Conservation (phyloP, 2,797 vertebrate genomes). For the Epinephelus malabaricus region DNA sequence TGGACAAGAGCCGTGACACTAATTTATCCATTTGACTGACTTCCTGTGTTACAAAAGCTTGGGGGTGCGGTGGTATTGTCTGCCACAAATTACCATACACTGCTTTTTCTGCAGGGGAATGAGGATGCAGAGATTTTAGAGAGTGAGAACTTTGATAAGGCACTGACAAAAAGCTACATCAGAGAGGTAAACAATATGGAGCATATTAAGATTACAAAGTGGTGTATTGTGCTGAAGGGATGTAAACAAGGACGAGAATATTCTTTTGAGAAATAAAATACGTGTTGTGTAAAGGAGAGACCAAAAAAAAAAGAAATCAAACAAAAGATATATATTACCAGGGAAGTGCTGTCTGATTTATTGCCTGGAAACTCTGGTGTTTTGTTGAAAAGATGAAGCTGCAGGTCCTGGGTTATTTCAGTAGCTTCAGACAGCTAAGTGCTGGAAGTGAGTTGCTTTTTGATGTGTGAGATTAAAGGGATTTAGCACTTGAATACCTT, state of each 20-base stretch:
- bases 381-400: conserved; percentile 54
- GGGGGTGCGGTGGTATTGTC: conserved; percentile 50
- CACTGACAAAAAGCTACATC: conserved; percentile 36
- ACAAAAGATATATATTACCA: conserved; percentile 35
- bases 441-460: conserved; percentile 76
- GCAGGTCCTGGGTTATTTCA: conserved; percentile 57
- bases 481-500: conserved; percentile 78
- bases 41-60: conserved; percentile 61
- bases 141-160: conserved; percentile 39
- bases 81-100: conserved; percentile 44
- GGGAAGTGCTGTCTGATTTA: conserved; percentile 25
- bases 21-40: conserved; percentile 82
- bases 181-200: conserved; percentile 27
- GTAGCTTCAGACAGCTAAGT: conserved; percentile 66
- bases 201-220: conserved; percentile 28
- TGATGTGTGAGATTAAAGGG: conserved; percentile 83
- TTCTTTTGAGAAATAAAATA: conserved; percentile 11
- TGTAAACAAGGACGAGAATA: conserved; percentile 39
- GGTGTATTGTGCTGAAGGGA: conserved; percentile 17
- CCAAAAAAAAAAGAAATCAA: conserved; percentile 6
- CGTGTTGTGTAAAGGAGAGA: conserved; percentile 7
- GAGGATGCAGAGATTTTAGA: conserved; percentile 14
- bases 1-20: conserved; percentile 69
- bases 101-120: conserved; percentile 23
- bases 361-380: conserved; percentile 30